Conservation (phyloP, 2,888 invertebrate genomes). For the Stomorhina lunata region DNA sequence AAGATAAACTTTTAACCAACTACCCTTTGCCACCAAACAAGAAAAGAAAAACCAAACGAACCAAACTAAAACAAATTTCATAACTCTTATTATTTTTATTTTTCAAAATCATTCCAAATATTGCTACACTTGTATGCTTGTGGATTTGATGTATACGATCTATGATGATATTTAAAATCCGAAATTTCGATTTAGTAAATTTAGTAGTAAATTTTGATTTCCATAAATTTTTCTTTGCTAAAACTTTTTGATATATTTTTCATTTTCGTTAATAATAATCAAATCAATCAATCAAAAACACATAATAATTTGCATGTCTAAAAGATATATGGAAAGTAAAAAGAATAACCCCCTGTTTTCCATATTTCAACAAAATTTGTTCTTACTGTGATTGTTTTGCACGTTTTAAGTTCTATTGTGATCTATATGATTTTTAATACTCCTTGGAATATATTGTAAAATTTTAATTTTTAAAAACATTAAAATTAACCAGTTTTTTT, state of each 20-base stretch:
- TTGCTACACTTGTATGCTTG: constrained; percentile 65
- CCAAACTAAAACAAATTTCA: constrained; percentile 47
- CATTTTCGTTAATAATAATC: not conserved
- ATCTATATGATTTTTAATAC: constrained; percentile 51
- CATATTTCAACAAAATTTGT: constrained; percentile 28
- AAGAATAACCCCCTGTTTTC: constrained; percentile 30
- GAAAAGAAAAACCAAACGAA: constrained; percentile 24
- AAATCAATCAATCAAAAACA: too few relatives aligned
- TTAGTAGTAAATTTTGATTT: constrained; percentile 38
- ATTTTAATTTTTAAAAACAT: constrained; percentile 17
- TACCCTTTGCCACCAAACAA: constrained; percentile 52
- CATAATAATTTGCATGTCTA: constrained; percentile 58
- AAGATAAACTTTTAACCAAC: constrained; percentile 67
- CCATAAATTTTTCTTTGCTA: constrained; percentile 9
- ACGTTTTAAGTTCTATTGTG: constrained; percentile 60
- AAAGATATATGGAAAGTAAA: constrained; percentile 49
- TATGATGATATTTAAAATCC: constrained; percentile 32
- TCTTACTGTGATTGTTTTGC: constrained; percentile 57
- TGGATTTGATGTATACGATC: constrained; percentile 35
- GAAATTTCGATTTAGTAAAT: constrained; percentile 42
- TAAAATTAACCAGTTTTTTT: constrained; percentile 40
- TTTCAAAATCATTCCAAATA: constrained; percentile 54
- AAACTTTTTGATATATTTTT: constrained; percentile 12
- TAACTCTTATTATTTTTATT: too few relatives aligned
- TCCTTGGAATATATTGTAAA: not conserved